Percentiles rank a stretch among this genome's conserved stretches.
Conservation (phyloP, 2,888 invertebrate genomes). For the Homarus gammarus region DNA sequence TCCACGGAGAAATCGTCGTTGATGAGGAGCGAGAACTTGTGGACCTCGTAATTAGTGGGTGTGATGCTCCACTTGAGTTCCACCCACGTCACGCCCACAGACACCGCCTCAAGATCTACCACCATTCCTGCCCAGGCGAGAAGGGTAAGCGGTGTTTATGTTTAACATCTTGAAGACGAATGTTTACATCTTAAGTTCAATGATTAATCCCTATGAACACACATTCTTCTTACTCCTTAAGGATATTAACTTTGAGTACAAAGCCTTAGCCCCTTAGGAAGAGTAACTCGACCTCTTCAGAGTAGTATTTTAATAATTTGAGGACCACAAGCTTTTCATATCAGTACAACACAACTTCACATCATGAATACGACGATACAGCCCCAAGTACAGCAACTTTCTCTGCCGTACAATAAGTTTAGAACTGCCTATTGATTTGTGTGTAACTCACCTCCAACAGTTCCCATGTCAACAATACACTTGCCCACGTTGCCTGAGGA, state of each 20-base stretch:
- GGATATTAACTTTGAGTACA: no score
- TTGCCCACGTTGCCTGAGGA: slow-evolving; percentile 57
- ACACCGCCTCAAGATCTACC: slow-evolving; percentile 44
- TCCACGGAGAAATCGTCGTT: slow-evolving; percentile 47
- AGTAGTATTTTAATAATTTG: no score
- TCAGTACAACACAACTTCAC: no score
- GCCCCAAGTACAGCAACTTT: no score
- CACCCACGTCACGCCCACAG: slow-evolving; percentile 42
- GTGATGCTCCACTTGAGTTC: slow-evolving; percentile 52
- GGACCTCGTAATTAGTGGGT: slow-evolving; percentile 28
- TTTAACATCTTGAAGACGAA: neutral
- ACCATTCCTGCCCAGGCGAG: slow-evolving; percentile 15
- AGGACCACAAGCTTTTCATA: no score
- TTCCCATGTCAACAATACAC: slow-evolving; percentile 62
- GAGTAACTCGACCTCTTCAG: no score
- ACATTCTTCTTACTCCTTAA: no score
- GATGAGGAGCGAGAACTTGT: slow-evolving; percentile 51
- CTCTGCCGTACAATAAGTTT: no score
- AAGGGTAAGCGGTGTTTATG: neutral
- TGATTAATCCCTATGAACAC: no score
- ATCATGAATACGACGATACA: no score
- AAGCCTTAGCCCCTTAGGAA: no score
- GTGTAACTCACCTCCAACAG: slow-evolving; percentile 47
- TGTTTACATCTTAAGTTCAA: neutral
- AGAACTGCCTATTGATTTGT: no score